Base-by-base conservation (phyloP, 2,888 invertebrate genomes). In the Lamellibrachia columna region DNA sequence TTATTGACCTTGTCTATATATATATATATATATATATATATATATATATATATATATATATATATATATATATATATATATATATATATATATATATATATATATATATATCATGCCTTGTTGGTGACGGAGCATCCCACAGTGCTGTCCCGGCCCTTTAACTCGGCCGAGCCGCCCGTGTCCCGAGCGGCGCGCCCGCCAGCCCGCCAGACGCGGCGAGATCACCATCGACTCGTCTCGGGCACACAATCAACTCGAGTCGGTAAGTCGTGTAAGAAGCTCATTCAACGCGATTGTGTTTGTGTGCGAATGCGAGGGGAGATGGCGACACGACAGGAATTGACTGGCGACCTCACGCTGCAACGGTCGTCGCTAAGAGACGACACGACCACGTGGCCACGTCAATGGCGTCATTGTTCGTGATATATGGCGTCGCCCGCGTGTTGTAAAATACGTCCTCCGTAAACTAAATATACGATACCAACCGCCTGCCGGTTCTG, bases 211-310 rank as follows among this genome's bases (percentile, higher is more conserved):
- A 75, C 75, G 22, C 22, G 75, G n/a, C 75, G 6, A 75, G 22
- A 22, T 75, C 75, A 75, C 75, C 22, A 22, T 75, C 75, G 75
- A 75, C 75, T 75, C 75, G 75, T 75, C 75, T 75, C 22, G 75
- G 22, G 11, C 75, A 75, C 60, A 60, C 75, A 75, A 75, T 75
- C 11, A 75, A 75, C 75, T 75, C 3, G 75, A 75, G 75, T 75
- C 22, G 75, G 75, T 75, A 75, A 75, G 22, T 22, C 75, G 75
- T 22, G 75, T 75, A 22, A 75, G 75, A 22, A 75, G 22, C 75
- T 75, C 22, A 75, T 75, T 75, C 75, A n/a, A 75, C 75, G 75
- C 75, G 75, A 75, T 75, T 75, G 75, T 75, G 75, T 75, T 75
- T 75, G 75, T 75, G 75, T 75, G 75, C 11, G 75, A 75, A 15